Evolutionary conservation across 2,113 vertebrate species (phyloP), one percentile per base, ranked within the genome.

Genomic region (Pseudonaja textilis): DNA sequence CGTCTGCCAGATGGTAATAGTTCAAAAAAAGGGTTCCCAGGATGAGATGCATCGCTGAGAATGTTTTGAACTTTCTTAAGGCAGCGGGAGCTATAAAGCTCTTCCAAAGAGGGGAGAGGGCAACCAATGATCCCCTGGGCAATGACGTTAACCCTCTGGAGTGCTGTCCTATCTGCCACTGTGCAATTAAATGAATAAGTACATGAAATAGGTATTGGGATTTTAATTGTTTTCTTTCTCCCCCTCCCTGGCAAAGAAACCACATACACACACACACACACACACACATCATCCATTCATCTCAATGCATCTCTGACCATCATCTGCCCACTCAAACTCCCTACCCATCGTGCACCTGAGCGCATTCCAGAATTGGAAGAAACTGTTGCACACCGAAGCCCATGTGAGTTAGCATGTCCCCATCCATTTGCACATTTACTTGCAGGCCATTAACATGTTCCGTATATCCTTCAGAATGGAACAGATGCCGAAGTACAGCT

Each of bases 401-500:
- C 54, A 39, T n/a, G 8, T 16, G 8, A 39, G 69, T 55, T 22
- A 69, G 55, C 50, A 57, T 61, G 74, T 90, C 55, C 7, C 45
- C 54, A 85, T 86, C 50, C 26, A 93, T 86, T 52, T 61, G 92
- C 92, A 50, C 89, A 10, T 56, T 92, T 11, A 45, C 59, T 81
- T 74, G 59, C 87, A 57, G 81, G 87, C 50, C 88, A 89, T 52
- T 90, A 59, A 47, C 69, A 57, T 86, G 47, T 25, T 61, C 89
- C 26, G 55, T 47, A 52, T 93, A 93, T 85, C 64, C 55, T 93
- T 52, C 86, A 55, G 69, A 85, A 93, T 39, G 74, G 88, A 93
- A n/a, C 88, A 93, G 88, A 90, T 93, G 92, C 92, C 92, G 90
- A 90, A 90, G 1, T 93, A 86, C 88, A 90, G 92, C 88, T 93